Conservation (phyloP, 2,113 vertebrate species). For the Apodemus sylvaticus region DNA sequence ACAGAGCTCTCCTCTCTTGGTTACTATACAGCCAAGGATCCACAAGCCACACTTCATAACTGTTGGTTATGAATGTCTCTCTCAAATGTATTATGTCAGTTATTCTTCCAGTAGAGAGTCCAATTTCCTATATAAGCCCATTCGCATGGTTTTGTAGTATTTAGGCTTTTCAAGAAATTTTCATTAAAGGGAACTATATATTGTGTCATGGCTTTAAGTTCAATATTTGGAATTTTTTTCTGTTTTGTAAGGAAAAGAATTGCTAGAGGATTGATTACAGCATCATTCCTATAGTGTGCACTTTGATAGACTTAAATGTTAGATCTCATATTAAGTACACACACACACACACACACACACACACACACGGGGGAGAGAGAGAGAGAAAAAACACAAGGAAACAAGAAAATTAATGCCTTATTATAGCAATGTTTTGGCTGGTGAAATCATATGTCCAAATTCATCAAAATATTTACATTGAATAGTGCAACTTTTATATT, state of each 20-base stretch:
- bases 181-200: neutral
- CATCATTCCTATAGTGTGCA: neutral
- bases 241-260: neutral
- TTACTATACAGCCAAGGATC: neutral
- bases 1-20: neutral
- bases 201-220: neutral
- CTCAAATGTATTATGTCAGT: neutral
- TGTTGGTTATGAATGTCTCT: neutral
- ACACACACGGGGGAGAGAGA: neutral
- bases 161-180: neutral
- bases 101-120: neutral
- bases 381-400: neutral
- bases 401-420: neutral
- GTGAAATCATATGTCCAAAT: neutral
- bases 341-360: no score
- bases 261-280: neutral
- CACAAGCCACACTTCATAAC: neutral
- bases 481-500: neutral
- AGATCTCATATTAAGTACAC: neutral
- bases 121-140: neutral
- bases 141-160: neutral
- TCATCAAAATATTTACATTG: neutral
- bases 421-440: no score
- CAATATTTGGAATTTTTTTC: conserved; percentile 40
- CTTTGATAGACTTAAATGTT: neutral